phyloP scores from a whole-genome alignment of 1,140 invertebrate genomes.

The Colletes gigas region DNA sequence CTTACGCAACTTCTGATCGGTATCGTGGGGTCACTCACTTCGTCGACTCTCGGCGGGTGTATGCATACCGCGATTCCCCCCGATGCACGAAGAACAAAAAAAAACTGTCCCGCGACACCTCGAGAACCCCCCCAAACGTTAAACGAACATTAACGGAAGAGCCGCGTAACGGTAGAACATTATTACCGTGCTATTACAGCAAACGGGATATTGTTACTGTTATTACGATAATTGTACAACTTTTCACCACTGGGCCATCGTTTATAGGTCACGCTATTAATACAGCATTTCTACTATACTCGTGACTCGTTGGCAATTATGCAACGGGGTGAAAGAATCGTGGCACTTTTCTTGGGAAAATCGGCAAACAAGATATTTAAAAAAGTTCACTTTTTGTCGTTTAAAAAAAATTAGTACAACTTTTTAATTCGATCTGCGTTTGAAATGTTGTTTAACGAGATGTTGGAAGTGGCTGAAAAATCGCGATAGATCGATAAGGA shows the following conservation, averaged over 20 bases:
- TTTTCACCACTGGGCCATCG: neutral
- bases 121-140: neutral
- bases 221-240: constrained; percentile 5
- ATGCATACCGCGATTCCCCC: constrained; percentile 37
- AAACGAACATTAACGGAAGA: neutral
- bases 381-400: no score
- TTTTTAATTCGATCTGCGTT: no score
- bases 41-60: constrained; percentile 31
- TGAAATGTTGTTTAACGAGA: no score
- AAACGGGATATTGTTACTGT: constrained; percentile 4
- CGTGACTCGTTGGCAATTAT: neutral
- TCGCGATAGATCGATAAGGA: neutral
- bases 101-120: constrained; percentile 1
- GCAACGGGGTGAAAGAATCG: no score
- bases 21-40: constrained; percentile 57
- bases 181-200: neutral
- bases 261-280: neutral
- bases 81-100: constrained; percentile 43
- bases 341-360: no score
- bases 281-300: neutral
- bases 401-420: no score
- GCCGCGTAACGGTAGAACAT: constrained; percentile 16
- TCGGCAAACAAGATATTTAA: no score
- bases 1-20: constrained; percentile 57
- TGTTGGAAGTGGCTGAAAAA: neutral